Evolutionary conservation across 2,797 vertebrate species (phyloP).

Genomic region (Silurus aristotelis): DNA sequence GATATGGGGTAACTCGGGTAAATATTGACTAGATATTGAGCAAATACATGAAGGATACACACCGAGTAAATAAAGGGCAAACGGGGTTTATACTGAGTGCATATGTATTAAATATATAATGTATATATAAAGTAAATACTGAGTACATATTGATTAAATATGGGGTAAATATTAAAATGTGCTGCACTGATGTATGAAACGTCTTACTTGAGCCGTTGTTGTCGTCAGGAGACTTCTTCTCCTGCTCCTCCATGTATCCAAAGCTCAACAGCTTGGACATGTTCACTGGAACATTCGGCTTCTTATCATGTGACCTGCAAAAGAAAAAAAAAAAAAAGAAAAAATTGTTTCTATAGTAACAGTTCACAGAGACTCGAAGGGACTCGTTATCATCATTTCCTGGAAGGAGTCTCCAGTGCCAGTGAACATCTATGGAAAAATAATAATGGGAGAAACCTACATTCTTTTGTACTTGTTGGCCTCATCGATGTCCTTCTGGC

Average conservation of each 20-base stretch:
- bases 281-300: conserved; percentile 67
- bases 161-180: not conserved
- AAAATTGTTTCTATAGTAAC: not conserved
- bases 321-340: not conserved
- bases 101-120: not conserved
- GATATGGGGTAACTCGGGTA: too few relatives aligned
- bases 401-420: not conserved
- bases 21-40: too few relatives aligned
- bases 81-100: not conserved
- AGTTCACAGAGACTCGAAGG: not conserved
- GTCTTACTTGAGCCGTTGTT: conserved; percentile 76
- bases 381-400: not conserved
- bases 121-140: too few relatives aligned
- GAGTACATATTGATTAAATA: not conserved
- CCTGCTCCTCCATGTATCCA: conserved; percentile 74
- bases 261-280: conserved; percentile 82
- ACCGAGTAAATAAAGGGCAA: not conserved
- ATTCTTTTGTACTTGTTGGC: conserved; percentile 74
- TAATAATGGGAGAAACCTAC: conserved; percentile 59
- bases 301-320: conserved; percentile 75
- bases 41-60: too few relatives aligned
- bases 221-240: conserved; percentile 71
- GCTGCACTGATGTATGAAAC: not conserved
- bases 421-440: not conserved
- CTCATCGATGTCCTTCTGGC: conserved; percentile 43